Evolutionary conservation across 2,113 vertebrate genomes (phyloP), one percentile per base, ranked within the genome.

Genomic region (Platycercus adscitus): DNA sequence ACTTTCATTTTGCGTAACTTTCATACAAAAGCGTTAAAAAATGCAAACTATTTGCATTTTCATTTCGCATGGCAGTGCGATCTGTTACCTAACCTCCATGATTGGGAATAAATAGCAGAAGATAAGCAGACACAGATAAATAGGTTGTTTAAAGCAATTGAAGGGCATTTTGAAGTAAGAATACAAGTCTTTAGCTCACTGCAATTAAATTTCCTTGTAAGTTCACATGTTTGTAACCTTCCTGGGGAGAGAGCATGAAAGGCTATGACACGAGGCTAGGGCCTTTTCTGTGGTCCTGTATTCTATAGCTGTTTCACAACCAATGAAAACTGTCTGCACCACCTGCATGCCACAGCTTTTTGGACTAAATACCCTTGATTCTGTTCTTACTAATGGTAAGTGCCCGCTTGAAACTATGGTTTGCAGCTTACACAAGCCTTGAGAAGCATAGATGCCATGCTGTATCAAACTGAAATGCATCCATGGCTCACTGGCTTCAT

Each of bases 1-100:
- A 63, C 46, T 87, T 44, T 85, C 47, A 69, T 85, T 93, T 82
- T 82, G 26, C 71, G 49, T 35, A 85, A 88, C 11, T 52, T 65
- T 79, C 66, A 56, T 68, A 35, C 7, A 55, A 56, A 81, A 82
- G 66, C 68, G 75, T 52, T 87, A 79, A 89, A 85, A 96, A 91
- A 88, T 82, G 78, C 70, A 89, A 47, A 81, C 35, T 81, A 75
- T n/a, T 91, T 91, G 69, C 64, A 82, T 81, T 95, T 95, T 94
- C 3, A 4, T 84, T 93, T 81, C 65, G 71, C 11, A 46, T 47
- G 37, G 72, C 72, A 71, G 58, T 43, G 35, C 4, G 6, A 83
- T 93, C 71, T 83, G 58, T 88, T 93, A 81, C 46, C 44, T 73
- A 77, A 85, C 76, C 61, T 81, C 43, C 39, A 56, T 3, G 2